Evolutionary conservation across 2,797 vertebrate genomes (phyloP).

Genomic region (Melanotaenia parkinsoni): DNA sequence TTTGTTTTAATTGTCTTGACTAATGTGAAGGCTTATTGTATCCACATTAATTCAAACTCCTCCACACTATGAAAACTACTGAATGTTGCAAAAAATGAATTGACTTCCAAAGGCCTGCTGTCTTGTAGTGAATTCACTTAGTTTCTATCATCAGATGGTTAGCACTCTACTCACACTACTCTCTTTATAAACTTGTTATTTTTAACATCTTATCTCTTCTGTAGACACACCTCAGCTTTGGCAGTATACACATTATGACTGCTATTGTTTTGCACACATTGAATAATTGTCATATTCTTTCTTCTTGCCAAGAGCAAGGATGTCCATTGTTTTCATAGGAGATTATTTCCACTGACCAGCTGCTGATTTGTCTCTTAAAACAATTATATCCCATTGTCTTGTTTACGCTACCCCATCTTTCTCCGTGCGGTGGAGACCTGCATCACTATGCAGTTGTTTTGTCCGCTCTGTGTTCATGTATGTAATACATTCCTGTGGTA

Average conservation of each 20-base stretch:
- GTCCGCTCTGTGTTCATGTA: slow-evolving; percentile 15
- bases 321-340: slow-evolving; percentile 7
- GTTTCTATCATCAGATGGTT: slow-evolving; percentile 1
- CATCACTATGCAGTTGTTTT: slow-evolving; percentile 23
- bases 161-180: neutral
- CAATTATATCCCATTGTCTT: slow-evolving; percentile 8
- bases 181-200: neutral
- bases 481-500: slow-evolving; percentile 51
- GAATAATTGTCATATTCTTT: neutral
- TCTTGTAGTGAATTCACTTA: neutral
- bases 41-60: slow-evolving; percentile 19
- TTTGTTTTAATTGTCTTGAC: neutral
- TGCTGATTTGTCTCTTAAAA: slow-evolving; percentile 14
- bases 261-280: neutral
- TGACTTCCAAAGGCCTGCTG: neutral
- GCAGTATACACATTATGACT: neutral
- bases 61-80: slow-evolving; percentile 26
- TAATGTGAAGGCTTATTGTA: neutral
- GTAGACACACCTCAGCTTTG: neutral
- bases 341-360: slow-evolving; percentile 14
- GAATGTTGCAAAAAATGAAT: slow-evolving; percentile 38
- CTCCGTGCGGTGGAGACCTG: slow-evolving; percentile 16
- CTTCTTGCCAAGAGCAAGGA: neutral
- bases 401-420: slow-evolving; percentile 23
- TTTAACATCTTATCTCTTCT: neutral